A percentile compares a stretch with the other conserved stretches of the same genome.
Evolutionary conservation across 2,113 vertebrate genomes (phyloP).

Genomic region (Pipra filicauda): DNA sequence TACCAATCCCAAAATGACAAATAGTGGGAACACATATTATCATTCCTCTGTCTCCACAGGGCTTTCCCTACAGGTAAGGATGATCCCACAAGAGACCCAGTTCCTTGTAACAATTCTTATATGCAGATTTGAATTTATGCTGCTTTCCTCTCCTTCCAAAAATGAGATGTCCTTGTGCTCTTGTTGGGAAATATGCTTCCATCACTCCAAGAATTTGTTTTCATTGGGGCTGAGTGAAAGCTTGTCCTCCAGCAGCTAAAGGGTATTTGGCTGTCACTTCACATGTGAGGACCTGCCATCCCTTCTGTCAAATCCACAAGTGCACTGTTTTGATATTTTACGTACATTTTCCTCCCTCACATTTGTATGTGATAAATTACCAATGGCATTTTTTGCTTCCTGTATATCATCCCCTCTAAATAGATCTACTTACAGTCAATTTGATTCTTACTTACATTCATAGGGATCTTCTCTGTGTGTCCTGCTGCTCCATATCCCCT

Average conservation of each 20-base stretch:
- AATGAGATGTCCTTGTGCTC: accelerated
- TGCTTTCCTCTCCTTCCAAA: background rate
- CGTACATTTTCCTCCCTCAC: background rate
- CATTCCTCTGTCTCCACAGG: background rate
- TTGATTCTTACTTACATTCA: slow-evolving; percentile 22
- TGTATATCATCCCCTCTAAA: background rate
- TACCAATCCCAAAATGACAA: background rate
- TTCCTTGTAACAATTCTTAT: background rate
- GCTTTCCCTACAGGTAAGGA: background rate
- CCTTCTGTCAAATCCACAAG: background rate
- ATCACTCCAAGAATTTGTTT: background rate
- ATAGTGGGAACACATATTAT: background rate
- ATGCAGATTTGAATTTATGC: background rate
- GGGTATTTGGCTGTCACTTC: background rate
- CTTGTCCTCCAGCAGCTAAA: background rate
- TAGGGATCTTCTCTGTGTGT: background rate
- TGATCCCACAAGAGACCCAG: background rate
- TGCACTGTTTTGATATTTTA: background rate
- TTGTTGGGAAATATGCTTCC: background rate
- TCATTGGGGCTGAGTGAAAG: background rate
- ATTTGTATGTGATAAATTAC: background rate
- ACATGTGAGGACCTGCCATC: background rate
- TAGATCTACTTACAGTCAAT: background rate
- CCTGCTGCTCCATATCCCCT: background rate
- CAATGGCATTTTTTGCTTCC: background rate